Evolutionary conservation across 2,797 vertebrate species (phyloP), one percentile per base, ranked within the genome.

Genomic region (Xenops minutus): DNA sequence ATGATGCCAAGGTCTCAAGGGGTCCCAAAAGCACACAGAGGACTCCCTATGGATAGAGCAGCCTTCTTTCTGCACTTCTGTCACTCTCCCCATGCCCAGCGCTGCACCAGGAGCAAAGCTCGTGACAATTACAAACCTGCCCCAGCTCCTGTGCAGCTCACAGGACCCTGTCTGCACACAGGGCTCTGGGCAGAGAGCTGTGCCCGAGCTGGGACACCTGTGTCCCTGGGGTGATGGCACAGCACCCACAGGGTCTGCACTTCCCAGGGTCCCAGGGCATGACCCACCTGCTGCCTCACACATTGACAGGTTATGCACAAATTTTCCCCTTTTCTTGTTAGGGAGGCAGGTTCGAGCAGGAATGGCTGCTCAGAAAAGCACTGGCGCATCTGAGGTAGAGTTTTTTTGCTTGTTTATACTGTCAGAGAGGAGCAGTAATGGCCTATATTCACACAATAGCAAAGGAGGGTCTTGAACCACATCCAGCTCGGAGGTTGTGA

Each of bases 381-480:
- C 9, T 48, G 61, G 59, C 20, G 55, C 2, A 1, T 34, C 26
- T n/a, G 82, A 92, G 44, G 74, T 21, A 76, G 51, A 88, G 20
- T 1, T 37, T 59, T 88, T 88, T 79, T 32, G 8, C 68, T 83
- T 56, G 26, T 56, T 89, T 86, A 27, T 30, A 5, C 0, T 7
- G 48, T 26, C 59, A 44, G 48, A 51, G 56, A 72, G 54, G 68
- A 94, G 56, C 12, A 2, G 61, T 63, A 74, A 80, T 41, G 54
- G 67, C 68, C 87, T 72, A 13, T 61, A 74, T 88, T 82, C 80
- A 84, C 48, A 85, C 59, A 89, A 74, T 39, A 82, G 59, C 48
- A 79, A 89, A 94, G 62, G 29, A 94, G 22, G 39, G 32, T 66
- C 73, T 95, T 93, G 92, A 96, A 94, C 23, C 21, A 78, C 46